phyloP scores from a whole-genome alignment of 2,888 invertebrate species.

The Ophioninae sp. region DNA sequence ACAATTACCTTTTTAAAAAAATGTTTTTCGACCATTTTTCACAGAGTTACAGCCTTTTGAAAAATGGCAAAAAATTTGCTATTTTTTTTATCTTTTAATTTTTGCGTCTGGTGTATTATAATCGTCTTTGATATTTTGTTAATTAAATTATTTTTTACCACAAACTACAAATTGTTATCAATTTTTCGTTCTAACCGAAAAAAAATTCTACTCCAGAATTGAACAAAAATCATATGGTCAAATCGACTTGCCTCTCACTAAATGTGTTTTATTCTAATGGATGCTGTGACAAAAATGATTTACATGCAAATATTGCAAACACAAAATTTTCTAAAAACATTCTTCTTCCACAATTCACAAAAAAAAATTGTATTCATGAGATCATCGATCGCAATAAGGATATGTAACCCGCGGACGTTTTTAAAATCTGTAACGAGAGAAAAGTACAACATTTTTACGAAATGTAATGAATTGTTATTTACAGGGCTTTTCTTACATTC shows the following conservation, averaged over 20 bases:
- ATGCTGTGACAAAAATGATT: not conserved
- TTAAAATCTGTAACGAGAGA: slow-evolving; percentile 61
- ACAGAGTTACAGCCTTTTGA: too few species aligned
- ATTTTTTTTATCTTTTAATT: too few species aligned
- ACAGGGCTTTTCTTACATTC: slow-evolving; percentile 80
- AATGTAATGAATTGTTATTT: too few species aligned
- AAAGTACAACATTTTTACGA: not conserved
- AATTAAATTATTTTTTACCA: too few species aligned
- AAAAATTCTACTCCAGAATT: not conserved
- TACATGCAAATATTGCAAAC: not conserved
- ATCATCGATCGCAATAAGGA: slow-evolving; percentile 58
- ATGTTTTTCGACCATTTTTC: too few species aligned
- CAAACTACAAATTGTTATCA: too few species aligned
- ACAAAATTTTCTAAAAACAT: not conserved
- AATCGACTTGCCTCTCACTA: not conserved
- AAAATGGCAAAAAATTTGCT: too few species aligned
- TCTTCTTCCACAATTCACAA: not conserved
- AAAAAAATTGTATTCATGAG: slow-evolving; percentile 2
- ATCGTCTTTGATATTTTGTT: too few species aligned
- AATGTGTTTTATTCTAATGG: not conserved
- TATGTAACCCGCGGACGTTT: slow-evolving; percentile 57
- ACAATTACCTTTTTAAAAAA: too few species aligned
- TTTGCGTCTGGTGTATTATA: too few species aligned
- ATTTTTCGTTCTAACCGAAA: not conserved
- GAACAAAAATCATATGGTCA: not conserved